Evolutionary conservation across 2,888 invertebrate species (phyloP).

Genomic region (Harmothoe impar): DNA sequence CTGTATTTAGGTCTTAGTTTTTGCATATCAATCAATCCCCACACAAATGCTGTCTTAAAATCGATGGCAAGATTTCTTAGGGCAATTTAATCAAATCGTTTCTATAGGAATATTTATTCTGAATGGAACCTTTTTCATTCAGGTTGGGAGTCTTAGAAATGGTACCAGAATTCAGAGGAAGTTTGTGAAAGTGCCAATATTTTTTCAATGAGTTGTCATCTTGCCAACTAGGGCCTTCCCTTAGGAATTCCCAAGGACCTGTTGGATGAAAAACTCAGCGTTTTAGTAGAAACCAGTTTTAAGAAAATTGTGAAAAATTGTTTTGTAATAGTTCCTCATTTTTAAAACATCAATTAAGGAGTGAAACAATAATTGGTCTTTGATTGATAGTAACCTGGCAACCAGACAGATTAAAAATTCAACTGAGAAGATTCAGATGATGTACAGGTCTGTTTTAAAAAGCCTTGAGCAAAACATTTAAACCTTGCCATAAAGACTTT

Average conservation of each 20-base stretch:
- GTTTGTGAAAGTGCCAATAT: neutral
- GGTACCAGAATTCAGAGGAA: neutral
- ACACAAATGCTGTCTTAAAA: constrained; percentile 8
- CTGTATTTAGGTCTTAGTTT: neutral
- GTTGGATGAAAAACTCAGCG: neutral
- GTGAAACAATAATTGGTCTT: neutral
- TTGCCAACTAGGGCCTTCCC: neutral
- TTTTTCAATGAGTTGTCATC: neutral
- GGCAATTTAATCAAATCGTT: neutral
- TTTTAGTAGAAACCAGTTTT: neutral
- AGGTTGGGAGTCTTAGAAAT: neutral
- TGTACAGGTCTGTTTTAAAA: too few species aligned
- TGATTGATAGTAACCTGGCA: neutral
- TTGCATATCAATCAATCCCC: neutral
- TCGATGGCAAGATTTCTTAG: neutral
- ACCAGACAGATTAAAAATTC: too few species aligned
- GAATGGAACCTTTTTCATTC: neutral
- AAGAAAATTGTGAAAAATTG: neutral
- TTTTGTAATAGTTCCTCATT: neutral
- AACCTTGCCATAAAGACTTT: neutral
- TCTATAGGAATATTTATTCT: constrained; percentile 6
- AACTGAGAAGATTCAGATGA: too few species aligned
- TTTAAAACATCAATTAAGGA: neutral
- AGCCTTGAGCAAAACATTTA: neutral
- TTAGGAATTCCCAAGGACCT: neutral